phyloP scores from a whole-genome alignment of 2,888 invertebrate species.

The Allophyes oxyacanthae region DNA sequence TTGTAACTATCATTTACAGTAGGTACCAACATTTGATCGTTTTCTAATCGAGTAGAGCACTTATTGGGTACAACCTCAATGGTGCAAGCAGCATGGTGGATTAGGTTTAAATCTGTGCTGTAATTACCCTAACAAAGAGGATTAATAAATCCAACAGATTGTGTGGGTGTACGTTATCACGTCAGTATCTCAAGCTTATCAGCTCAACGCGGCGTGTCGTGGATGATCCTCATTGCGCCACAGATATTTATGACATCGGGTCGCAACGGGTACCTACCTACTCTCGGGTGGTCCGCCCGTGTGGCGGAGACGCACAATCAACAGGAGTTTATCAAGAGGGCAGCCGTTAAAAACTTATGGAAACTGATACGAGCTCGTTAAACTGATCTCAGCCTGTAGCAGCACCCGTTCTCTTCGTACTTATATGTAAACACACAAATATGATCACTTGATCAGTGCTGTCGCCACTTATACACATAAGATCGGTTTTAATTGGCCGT shows the following conservation, averaged over 20 bases:
- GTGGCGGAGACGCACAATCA: conserved; percentile 69
- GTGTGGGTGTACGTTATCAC: conserved; percentile 60
- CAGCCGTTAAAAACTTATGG: conserved; percentile 73
- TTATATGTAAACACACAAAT: too few relatives aligned
- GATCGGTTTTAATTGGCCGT: background rate
- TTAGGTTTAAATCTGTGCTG: conserved; percentile 43
- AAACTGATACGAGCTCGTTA: conserved; percentile 69
- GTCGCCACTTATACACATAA: conserved; percentile 1
- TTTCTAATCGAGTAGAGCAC: conserved; percentile 31
- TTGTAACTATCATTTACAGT: conserved; percentile 50
- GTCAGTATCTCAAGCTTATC: conserved; percentile 71
- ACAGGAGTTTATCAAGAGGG: conserved; percentile 76
- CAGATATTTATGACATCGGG: conserved; percentile 79
- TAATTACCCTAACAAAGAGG: conserved; percentile 52
- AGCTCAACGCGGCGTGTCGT: conserved; percentile 68
- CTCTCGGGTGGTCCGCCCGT: conserved; percentile 81
- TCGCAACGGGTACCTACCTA: conserved; percentile 51
- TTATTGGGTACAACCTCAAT: conserved; percentile 11
- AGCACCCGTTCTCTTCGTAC: conserved; percentile 55
- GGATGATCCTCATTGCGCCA: conserved; percentile 82
- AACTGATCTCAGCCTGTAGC: conserved; percentile 61
- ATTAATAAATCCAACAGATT: conserved; percentile 70
- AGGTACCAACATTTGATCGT: conserved; percentile 45
- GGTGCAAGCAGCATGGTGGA: conserved; percentile 36
- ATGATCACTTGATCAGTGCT: conserved; percentile 15